phyloP scores from a whole-genome alignment of 2,888 invertebrate genomes.

The Drosophila affinis region DNA sequence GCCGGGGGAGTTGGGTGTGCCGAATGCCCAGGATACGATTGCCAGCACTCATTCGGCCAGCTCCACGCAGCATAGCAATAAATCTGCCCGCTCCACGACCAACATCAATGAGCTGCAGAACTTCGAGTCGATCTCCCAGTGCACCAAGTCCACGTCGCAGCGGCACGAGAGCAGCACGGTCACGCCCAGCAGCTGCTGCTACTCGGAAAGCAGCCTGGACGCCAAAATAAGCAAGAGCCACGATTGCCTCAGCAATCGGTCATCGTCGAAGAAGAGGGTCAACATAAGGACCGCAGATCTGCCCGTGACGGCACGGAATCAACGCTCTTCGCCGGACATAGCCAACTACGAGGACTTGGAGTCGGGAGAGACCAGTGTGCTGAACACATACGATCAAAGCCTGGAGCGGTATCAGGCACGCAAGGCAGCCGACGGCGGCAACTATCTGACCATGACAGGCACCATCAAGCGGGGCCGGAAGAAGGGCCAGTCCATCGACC shows the following conservation, averaged over 20 bases:
- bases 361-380: constrained; percentile 83
- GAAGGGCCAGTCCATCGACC: constrained; percentile 89
- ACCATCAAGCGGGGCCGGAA: constrained; percentile 90
- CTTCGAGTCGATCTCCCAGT: constrained; percentile 82
- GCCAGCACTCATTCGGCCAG: constrained; percentile 63
- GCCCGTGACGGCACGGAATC: constrained; percentile 78
- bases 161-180: constrained; percentile 83
- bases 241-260: constrained; percentile 84
- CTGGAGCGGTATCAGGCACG: constrained; percentile 86
- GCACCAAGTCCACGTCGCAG: constrained; percentile 77
- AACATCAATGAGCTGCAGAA: constrained; percentile 84
- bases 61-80: constrained; percentile 70
- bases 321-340: constrained; percentile 82
- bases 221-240: constrained; percentile 83
- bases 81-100: constrained; percentile 79
- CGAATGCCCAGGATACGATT: constrained; percentile 55
- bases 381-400: constrained; percentile 83
- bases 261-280: constrained; percentile 86
- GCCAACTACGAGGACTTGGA: constrained; percentile 82
- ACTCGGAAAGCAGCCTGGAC: constrained; percentile 83
- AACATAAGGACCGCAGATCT: constrained; percentile 87
- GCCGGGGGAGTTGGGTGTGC: constrained; percentile 67
- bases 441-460: constrained; percentile 88
- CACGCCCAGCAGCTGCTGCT: constrained; percentile 83
- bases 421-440: constrained; percentile 84